phyloP scores from a whole-genome alignment of 2,888 invertebrate species.

The Cosmia trapezina region DNA sequence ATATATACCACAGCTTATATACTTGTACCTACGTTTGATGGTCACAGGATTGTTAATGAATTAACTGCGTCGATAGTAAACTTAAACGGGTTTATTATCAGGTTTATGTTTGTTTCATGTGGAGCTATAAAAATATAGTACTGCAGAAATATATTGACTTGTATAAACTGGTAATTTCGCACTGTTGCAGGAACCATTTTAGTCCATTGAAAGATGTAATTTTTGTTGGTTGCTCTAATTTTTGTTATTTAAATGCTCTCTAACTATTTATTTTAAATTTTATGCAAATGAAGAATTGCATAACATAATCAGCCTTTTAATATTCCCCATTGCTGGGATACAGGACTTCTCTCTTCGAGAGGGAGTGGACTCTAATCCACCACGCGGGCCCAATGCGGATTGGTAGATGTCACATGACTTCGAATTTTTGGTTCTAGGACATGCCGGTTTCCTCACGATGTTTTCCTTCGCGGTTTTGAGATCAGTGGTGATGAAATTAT shows the following conservation, averaged over 20 bases:
- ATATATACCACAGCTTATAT: too few species aligned
- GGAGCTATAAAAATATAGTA: slow-evolving; percentile 8
- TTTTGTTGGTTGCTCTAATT: neutral
- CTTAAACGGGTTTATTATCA: slow-evolving; percentile 5
- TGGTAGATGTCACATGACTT: too few species aligned
- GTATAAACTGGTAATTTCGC: neutral
- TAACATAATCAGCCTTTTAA: too few species aligned
- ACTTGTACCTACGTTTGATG: neutral
- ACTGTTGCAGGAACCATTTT: neutral
- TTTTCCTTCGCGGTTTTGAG: too few species aligned
- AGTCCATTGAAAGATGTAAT: neutral
- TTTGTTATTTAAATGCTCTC: neutral
- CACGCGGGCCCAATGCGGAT: too few species aligned
- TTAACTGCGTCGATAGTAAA: slow-evolving; percentile 17
- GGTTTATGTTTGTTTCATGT: slow-evolving; percentile 17
- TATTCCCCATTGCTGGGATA: too few species aligned
- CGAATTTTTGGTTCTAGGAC: too few species aligned
- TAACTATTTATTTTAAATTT: slow-evolving; percentile 26
- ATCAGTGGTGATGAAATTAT: too few species aligned
- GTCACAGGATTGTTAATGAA: neutral
- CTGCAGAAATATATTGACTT: slow-evolving; percentile 3
- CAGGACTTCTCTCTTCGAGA: too few species aligned
- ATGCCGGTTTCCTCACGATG: too few species aligned
- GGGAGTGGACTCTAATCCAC: too few species aligned
- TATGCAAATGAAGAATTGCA: slow-evolving; percentile 8